Conservation (phyloP, 2,888 invertebrate genomes). For the Baronia brevicornis region DNA sequence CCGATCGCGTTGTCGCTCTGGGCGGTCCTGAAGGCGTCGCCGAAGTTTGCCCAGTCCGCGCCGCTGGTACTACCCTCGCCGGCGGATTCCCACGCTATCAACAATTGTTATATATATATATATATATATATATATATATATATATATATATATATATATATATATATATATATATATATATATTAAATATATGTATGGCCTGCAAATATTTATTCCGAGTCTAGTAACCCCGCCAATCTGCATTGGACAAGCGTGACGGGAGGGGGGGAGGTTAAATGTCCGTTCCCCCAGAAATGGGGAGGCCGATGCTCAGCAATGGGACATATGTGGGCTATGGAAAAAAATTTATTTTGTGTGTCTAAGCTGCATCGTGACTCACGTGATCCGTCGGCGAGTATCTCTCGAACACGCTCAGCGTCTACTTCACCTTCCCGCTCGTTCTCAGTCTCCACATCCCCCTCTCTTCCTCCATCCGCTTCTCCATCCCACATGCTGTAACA, state of each 20-base stretch:
- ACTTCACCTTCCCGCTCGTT: constrained; percentile 25
- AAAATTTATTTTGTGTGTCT: no score
- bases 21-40: constrained; percentile 22
- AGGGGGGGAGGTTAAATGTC: no score
- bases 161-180: no score
- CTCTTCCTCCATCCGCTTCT: constrained; percentile 32
- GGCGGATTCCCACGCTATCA: constrained; percentile 37
- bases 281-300: no score
- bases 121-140: neutral
- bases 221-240: no score
- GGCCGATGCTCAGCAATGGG: no score
- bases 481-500: constrained; percentile 49
- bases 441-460: constrained; percentile 23
- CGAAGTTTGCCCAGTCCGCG: constrained; percentile 53
- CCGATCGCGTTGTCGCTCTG: constrained; percentile 6
- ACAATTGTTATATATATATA: neutral
- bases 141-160: no score
- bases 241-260: no score
- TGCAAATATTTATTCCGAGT: no score
- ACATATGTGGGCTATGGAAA: no score
- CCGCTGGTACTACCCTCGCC: constrained; percentile 16
- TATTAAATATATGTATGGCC: no score
- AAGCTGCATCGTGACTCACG: constrained; percentile 26
- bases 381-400: constrained; percentile 23
- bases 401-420: constrained; percentile 13